Conservation (phyloP, 2,888 invertebrate genomes). For the Drosophila flavopinicola region DNA sequence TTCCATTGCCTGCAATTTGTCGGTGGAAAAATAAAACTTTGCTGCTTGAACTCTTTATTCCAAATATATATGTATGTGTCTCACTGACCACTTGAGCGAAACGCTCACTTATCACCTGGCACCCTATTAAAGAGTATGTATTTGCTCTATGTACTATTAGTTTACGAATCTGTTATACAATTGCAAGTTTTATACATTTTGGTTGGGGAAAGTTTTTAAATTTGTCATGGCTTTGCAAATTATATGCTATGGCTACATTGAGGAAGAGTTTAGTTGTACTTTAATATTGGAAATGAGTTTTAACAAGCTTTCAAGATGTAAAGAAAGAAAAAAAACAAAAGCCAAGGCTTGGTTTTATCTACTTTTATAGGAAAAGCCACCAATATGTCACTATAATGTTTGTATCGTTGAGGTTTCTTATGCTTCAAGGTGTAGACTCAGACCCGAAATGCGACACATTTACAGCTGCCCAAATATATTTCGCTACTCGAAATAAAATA, state of each 20-base stretch:
- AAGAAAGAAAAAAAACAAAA: too few species aligned
- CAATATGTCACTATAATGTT: neutral
- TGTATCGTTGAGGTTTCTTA: neutral
- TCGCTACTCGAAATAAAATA: neutral
- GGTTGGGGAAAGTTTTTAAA: neutral
- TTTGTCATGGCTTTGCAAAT: neutral
- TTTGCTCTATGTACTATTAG: slow-evolving; percentile 13
- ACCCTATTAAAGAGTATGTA: neutral
- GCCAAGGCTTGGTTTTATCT: neutral
- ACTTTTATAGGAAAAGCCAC: neutral
- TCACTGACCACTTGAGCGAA: slow-evolving; percentile 5
- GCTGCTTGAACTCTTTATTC: slow-evolving; percentile 24
- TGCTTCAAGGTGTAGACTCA: neutral
- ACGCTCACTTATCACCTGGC: slow-evolving; percentile 9
- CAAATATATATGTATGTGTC: neutral
- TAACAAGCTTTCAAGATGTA: neutral
- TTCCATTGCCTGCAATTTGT: slow-evolving; percentile 55
- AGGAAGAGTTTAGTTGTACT: neutral
- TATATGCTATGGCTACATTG: neutral
- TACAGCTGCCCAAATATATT: slow-evolving; percentile 5
- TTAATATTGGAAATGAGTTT: neutral
- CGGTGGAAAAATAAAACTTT: slow-evolving; percentile 68
- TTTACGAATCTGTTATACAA: slow-evolving; percentile 12
- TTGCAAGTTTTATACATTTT: slow-evolving; percentile 3
- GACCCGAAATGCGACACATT: slow-evolving; percentile 6